These are phyloP conservation scores for Timema cristinae DNA, from an alignment of 2,888 invertebrate genomes.

Conservation along the genomic window DNA sequence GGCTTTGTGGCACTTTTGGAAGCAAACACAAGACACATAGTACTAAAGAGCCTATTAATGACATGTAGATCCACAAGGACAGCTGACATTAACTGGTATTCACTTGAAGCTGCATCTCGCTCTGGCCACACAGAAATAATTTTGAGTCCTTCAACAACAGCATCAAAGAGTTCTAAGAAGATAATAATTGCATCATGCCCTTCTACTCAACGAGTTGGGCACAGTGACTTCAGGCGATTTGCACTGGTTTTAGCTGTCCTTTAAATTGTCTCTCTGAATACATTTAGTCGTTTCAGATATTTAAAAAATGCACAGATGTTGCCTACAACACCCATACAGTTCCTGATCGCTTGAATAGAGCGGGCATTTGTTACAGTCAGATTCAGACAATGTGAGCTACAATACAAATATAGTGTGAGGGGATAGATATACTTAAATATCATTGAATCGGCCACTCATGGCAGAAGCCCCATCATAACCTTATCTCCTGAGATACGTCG, in stretches of 20 bases:
- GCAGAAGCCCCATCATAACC: slow-evolving; percentile 35
- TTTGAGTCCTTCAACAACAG: slow-evolving; percentile 5
- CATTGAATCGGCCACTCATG: slow-evolving; percentile 35
- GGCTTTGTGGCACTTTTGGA: neutral
- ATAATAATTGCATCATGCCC: slow-evolving; percentile 14
- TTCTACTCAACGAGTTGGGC: slow-evolving; percentile 15
- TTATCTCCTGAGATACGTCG: slow-evolving; percentile 32
- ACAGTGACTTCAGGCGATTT: slow-evolving; percentile 4
- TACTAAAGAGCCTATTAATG: neutral
- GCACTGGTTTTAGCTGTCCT: neutral
- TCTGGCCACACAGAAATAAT: no score
- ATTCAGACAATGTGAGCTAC: slow-evolving; percentile 35
- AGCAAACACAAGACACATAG: no score
- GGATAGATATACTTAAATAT: slow-evolving; percentile 27
- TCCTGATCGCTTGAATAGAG: slow-evolving; percentile 29
- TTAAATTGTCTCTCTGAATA: slow-evolving; percentile 1
- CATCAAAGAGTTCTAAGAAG: slow-evolving; percentile 9
- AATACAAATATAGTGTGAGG: slow-evolving; percentile 35
- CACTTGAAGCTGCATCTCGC: no score
- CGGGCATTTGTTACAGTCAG: slow-evolving; percentile 34
- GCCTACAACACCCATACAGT: slow-evolving; percentile 30
- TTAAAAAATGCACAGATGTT: neutral
- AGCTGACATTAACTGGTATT: no score
- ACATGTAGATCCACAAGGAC: slow-evolving; percentile 6
- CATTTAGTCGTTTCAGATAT: slow-evolving; percentile 11